Evolutionary conservation across 2,888 invertebrate genomes (phyloP), one percentile per base, ranked within the genome.

Genomic region (Melinopterus prodromus): DNA sequence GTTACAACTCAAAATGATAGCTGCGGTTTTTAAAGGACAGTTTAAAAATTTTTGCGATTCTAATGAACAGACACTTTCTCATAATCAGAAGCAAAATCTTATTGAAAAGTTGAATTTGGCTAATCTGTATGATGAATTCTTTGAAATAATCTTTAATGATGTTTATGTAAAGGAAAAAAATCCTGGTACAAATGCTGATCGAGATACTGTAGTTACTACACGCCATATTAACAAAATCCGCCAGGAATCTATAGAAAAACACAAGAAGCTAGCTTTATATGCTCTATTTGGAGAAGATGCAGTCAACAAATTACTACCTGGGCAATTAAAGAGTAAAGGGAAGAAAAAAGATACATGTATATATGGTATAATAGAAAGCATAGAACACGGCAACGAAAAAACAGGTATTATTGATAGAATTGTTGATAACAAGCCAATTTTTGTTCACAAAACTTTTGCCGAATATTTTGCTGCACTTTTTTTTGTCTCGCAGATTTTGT

Each of bases 371-470:
- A 26, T 26, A 26, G 26, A 26, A 26, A 16, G 36, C 14, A 36
- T 76, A 35, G 36, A 76, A 76, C n/a, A 76, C 4, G 76, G 76
- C 4, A 16, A 7, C 4, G 16, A 76, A 76, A 76, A 36, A 36
- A 76, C 3, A 9, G 76, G 76, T 6, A 53, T 76, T 38, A 53
- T 76, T 76, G 14, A 76, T 36, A 3, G 26, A 15, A 15, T 76
- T 53, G 14, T 76, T 14, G 16, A 35, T 76, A 35, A 16, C 26
- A 76, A 6, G 0, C 26, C 36, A 5, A 76, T 12, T 16, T 76
- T 76, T 36, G 7, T 76, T n/a, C 76, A 76, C 26, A 16, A 35
- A 14, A 76, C 76, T 35, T 76, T 76, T 76, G 76, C 76, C n/a
- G 76, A 76, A 37, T 76, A 76, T 15, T 76, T 76, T 76, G 6